phyloP scores from a whole-genome alignment of 2,113 vertebrate genomes.

The Hemiprocne comata region DNA sequence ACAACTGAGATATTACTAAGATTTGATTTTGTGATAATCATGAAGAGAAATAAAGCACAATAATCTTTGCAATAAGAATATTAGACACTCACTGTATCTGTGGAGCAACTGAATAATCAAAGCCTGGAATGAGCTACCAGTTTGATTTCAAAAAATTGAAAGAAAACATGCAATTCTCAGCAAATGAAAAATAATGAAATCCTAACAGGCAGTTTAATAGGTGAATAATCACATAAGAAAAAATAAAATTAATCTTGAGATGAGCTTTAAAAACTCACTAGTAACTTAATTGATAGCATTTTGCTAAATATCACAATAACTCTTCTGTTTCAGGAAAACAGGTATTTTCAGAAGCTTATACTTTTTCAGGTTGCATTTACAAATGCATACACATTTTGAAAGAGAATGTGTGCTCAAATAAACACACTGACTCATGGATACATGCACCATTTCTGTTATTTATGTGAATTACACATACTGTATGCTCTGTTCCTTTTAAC shows the following conservation, averaged over 20 bases:
- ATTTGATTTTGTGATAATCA: background rate
- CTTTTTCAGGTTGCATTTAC: background rate
- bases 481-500: background rate
- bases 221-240: background rate
- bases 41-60: background rate
- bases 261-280: background rate
- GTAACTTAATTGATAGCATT: background rate
- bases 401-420: background rate
- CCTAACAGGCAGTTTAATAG: background rate
- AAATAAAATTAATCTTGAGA: background rate
- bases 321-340: background rate
- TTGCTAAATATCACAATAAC: background rate
- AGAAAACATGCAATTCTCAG: background rate
- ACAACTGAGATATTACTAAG: background rate
- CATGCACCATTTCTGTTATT: background rate
- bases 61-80: background rate
- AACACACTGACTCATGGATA: background rate
- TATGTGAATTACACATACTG: background rate
- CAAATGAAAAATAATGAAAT: background rate
- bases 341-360: background rate
- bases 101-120: background rate
- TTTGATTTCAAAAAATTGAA: background rate
- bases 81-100: background rate
- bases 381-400: background rate
- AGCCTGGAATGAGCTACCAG: background rate